Percentiles rank a stretch among this genome's conserved stretches.
Evolutionary conservation across 2,113 vertebrate genomes (phyloP).

Genomic region (Eubucco bourcierii): DNA sequence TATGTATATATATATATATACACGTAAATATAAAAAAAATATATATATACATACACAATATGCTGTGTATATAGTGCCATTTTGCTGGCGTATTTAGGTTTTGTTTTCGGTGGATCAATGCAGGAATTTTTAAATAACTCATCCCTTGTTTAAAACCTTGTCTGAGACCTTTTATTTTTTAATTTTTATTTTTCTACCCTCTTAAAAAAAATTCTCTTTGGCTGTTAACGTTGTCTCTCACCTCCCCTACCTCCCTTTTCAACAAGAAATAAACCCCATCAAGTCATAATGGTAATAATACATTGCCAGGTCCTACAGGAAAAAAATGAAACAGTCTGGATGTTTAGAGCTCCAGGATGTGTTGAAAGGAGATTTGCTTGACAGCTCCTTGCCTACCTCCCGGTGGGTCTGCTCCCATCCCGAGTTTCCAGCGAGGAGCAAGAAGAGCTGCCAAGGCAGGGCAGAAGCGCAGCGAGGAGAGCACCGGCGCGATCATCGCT

Average conservation of each 20-base stretch:
- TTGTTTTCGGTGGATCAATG: background rate
- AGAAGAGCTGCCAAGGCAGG: background rate
- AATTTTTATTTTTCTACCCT: background rate
- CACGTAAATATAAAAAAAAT: background rate
- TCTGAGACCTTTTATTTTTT: background rate
- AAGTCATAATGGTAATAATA: background rate
- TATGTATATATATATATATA: no score
- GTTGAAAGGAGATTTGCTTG: background rate
- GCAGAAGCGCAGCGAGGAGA: background rate
- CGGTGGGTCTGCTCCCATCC: background rate
- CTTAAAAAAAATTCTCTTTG: background rate
- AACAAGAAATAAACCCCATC: background rate
- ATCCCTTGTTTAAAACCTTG: background rate
- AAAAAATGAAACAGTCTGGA: constrained; percentile 14
- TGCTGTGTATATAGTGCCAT: background rate
- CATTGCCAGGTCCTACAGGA: background rate
- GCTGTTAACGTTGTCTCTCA: background rate
- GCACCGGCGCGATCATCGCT: background rate
- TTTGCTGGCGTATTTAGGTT: background rate
- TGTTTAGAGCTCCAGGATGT: background rate
- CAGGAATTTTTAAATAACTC: background rate
- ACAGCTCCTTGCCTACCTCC: constrained; percentile 1
- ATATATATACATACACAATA: background rate
- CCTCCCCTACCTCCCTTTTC: background rate
- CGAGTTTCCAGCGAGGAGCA: background rate